Percentiles rank a stretch among this genome's conserved stretches.
Evolutionary conservation across 2,113 vertebrate species (phyloP).

Genomic region (Phylloscopus trochilus): DNA sequence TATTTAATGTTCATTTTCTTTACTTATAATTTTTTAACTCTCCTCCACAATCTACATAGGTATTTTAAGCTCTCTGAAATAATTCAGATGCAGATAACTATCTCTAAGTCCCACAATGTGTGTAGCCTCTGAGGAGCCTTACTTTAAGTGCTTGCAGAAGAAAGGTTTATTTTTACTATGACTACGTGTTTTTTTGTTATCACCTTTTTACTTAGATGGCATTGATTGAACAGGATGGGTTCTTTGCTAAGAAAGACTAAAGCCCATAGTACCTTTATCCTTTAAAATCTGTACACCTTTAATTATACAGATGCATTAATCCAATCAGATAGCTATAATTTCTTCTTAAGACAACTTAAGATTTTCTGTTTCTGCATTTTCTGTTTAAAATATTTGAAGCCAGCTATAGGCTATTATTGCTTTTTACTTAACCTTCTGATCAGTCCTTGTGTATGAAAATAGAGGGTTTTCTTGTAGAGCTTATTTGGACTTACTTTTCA

Average conservation of each 20-base stretch:
- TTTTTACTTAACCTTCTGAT: neutral
- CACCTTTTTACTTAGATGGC: neutral
- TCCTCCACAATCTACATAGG: neutral
- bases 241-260: neutral
- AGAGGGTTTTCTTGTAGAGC: neutral
- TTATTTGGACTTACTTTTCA: constrained; percentile 7
- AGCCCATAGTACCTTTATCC: neutral
- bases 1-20: neutral
- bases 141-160: neutral
- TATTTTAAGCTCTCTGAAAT: constrained; percentile 6
- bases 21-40: neutral
- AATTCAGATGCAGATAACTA: neutral
- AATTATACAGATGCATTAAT: neutral
- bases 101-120: neutral
- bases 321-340: neutral
- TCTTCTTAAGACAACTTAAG: neutral
- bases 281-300: neutral
- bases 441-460: neutral
- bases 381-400: constrained; percentile 5
- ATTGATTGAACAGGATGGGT: neutral
- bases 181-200: neutral
- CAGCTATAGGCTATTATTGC: neutral
- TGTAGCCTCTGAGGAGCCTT: neutral
- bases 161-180: neutral
- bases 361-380: neutral